Evolutionary conservation across 2,888 invertebrate genomes (phyloP).

Genomic region (Machimus atricapillus): DNA sequence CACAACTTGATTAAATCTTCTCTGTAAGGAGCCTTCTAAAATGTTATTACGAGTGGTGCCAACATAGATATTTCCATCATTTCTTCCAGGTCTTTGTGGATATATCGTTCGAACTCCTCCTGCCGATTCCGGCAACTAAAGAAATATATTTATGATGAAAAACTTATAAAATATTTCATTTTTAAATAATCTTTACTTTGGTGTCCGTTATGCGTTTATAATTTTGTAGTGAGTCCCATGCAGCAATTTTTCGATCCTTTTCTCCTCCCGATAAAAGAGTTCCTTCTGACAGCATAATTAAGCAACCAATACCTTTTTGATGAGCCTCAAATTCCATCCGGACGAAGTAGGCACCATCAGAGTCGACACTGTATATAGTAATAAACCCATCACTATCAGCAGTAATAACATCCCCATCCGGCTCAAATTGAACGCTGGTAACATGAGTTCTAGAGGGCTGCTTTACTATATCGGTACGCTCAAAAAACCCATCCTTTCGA

Average conservation of each 20-base stretch:
- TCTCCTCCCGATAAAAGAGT: slow-evolving; percentile 90
- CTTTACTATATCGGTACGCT: slow-evolving; percentile 86
- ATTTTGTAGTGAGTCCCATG: slow-evolving; percentile 91
- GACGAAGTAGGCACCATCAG: slow-evolving; percentile 88
- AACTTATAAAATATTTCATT: neutral
- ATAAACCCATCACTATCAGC: slow-evolving; percentile 93
- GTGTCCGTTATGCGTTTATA: slow-evolving; percentile 90
- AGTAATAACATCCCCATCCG: slow-evolving; percentile 90
- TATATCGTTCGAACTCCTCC: slow-evolving; percentile 91
- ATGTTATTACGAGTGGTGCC: slow-evolving; percentile 90
- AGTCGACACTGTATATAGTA: slow-evolving; percentile 87
- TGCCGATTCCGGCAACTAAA: slow-evolving; percentile 81
- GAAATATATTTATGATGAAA: slow-evolving; percentile 41
- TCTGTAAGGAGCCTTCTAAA: slow-evolving; percentile 87
- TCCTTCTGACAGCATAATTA: slow-evolving; percentile 89
- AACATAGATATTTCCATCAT: slow-evolving; percentile 90
- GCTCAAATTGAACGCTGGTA: slow-evolving; percentile 87
- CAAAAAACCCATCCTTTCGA: slow-evolving; percentile 89
- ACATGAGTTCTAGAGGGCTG: slow-evolving; percentile 86
- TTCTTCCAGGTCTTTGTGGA: slow-evolving; percentile 84
- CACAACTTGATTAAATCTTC: slow-evolving; percentile 85
- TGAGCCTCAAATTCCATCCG: slow-evolving; percentile 89
- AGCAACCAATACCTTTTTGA: slow-evolving; percentile 84
- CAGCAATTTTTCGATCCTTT: slow-evolving; percentile 87
- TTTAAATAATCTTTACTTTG: slow-evolving; percentile 67